Evolutionary conservation across 2,797 vertebrate species (phyloP).

Genomic region (Martes flavigula): DNA sequence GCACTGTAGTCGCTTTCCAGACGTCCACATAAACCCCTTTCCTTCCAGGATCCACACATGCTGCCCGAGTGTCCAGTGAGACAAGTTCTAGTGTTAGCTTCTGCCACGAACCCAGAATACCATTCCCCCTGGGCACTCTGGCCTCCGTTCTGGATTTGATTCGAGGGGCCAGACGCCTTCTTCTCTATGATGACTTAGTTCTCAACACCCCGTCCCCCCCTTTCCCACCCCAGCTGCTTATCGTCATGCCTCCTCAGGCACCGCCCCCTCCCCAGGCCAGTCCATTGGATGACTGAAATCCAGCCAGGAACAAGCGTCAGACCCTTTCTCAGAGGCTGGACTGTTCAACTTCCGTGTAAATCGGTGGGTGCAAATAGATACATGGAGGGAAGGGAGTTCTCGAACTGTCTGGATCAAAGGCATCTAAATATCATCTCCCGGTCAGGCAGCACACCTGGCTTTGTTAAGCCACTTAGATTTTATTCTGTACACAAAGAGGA

Average conservation of each 20-base stretch:
- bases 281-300: neutral
- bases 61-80: neutral
- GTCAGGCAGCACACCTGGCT: neutral
- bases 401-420: neutral
- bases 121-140: neutral
- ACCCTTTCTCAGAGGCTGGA: neutral
- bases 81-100: neutral
- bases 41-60: neutral
- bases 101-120: neutral
- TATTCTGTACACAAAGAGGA: neutral
- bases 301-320: neutral
- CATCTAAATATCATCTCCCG: neutral
- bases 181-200: neutral
- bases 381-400: neutral
- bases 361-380: neutral
- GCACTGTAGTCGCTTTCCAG: neutral
- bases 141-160: neutral
- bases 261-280: neutral
- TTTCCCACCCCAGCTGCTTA: no score
- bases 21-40: neutral
- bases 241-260: neutral
- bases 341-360: neutral
- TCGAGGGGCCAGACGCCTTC: neutral
- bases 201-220: no score
- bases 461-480: neutral